Percentiles rank a stretch among this genome's conserved stretches.
phyloP scores from a whole-genome alignment of 2,113 vertebrate genomes.

The Phoxinus phoxinus region DNA sequence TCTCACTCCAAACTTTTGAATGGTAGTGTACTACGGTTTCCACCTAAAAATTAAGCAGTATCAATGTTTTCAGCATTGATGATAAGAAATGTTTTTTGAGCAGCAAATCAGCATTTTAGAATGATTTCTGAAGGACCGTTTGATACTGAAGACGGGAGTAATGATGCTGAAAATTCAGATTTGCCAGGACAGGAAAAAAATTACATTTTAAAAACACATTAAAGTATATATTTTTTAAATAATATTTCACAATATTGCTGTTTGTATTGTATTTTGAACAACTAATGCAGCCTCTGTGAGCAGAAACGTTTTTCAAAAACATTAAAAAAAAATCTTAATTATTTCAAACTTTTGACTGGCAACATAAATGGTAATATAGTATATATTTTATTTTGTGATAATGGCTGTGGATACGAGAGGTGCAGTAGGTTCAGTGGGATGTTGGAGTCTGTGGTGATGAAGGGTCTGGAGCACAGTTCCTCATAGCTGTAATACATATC shows the following conservation, averaged over 20 bases:
- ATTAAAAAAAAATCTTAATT: neutral
- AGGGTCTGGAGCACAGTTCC: constrained; percentile 79
- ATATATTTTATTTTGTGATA: neutral
- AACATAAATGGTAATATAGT: neutral
- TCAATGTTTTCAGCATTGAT: too few species aligned
- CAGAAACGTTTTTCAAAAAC: neutral
- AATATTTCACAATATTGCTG: neutral
- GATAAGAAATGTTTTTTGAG: too few species aligned
- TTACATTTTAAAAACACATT: too few species aligned
- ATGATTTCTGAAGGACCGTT: too few species aligned
- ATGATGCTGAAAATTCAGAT: too few species aligned
- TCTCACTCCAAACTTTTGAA: too few species aligned
- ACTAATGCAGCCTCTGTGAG: neutral
- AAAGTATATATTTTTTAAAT: neutral
- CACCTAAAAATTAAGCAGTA: too few species aligned
- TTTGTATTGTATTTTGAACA: neutral
- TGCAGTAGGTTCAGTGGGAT: constrained; percentile 83
- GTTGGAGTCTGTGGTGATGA: constrained; percentile 72
- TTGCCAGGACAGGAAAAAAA: too few species aligned
- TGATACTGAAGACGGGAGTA: too few species aligned
- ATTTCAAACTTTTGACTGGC: neutral
- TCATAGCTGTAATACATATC: constrained; percentile 79
- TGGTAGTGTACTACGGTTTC: too few species aligned
- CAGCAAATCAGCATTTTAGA: too few species aligned
- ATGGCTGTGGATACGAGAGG: constrained; percentile 84